phyloP scores from a whole-genome alignment of 2,888 invertebrate species.

The Microctonus hyperodae region DNA sequence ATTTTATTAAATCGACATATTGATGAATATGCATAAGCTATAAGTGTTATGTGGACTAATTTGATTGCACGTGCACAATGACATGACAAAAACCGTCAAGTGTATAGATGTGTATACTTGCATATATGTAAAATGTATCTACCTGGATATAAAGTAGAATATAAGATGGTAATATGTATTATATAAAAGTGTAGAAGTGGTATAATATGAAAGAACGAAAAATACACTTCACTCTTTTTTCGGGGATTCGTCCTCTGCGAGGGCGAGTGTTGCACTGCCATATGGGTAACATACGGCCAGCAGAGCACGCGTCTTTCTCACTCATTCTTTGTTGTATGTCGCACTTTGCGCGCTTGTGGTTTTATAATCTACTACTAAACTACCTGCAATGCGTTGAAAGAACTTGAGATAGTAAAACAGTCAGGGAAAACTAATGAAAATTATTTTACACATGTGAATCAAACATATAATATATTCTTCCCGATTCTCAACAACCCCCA shows the following conservation, averaged over 20 bases:
- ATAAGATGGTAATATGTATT: too few species aligned
- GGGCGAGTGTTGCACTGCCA: constrained; percentile 49
- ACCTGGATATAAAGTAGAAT: not conserved
- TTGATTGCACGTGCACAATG: not conserved
- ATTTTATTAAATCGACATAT: too few species aligned
- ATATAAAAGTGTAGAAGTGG: not conserved
- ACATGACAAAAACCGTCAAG: too few species aligned
- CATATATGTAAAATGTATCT: too few species aligned
- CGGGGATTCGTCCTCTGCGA: constrained; percentile 28
- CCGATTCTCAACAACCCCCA: too few species aligned
- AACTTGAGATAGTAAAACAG: constrained; percentile 29
- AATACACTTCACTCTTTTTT: constrained; percentile 6
- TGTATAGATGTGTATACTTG: too few species aligned
- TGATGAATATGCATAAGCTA: too few species aligned
- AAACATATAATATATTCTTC: too few species aligned
- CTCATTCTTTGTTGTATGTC: constrained; percentile 1
- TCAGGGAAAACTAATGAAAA: too few species aligned
- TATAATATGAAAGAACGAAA: not conserved
- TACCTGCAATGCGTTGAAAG: constrained; percentile 53
- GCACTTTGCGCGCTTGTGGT: constrained; percentile 39
- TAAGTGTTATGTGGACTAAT: too few species aligned
- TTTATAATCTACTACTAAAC: constrained; percentile 59
- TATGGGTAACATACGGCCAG: constrained; percentile 63
- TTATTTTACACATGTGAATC: too few species aligned
- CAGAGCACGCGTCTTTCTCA: constrained; percentile 45